Base-by-base conservation (phyloP, 2,888 invertebrate genomes). In the Anthrax anthrax region DNA sequence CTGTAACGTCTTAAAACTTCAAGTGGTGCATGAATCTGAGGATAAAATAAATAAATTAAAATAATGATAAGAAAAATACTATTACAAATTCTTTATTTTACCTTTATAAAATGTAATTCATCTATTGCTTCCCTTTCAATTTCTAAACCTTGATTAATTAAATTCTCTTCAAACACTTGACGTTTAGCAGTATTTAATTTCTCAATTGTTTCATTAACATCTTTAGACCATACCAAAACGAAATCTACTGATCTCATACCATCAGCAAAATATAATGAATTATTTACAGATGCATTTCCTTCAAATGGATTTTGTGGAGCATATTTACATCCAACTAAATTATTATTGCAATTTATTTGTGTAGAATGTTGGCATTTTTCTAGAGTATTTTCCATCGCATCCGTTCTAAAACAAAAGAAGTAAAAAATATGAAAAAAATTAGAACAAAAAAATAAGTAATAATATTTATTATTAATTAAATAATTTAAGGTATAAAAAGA, bases 1-100 rank as follows among this genome's bases (percentile, higher is more conserved):
- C 89, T 81, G 68, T 94, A 94, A 56, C 89, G 76, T 54, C 82
- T 75, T 43, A 94, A 69, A 8, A 94, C 88, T 60, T 83, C 77
- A 55, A 77, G 69, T 0, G 94, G 89, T 1, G 89, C 87, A 67
- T 92, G 89, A 49, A 95, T 77, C 78, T 94, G 61, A 43, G 72
- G 70, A 51, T 3, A 37, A 18, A 27, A 14, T 2, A 44, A 44
- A 29, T 36, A 39, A 3, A 16, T 29, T 32, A 34, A 16, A 18
- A 18, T 32, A 32, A 6, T n/a, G 12, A 17, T 8, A 12, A 14
- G 10, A 37, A 36, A 38, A 8, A 23, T 23, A 23, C 8, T 4
- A 6, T 6, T 23, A 23, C 23, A 23, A 6, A 23, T 29, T 34
- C 14, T 37, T 46, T 27, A 27, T 44, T 39, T 42, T 54, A 80